Evolutionary conservation across 2,888 invertebrate genomes (phyloP), one percentile per base, ranked within the genome.

Genomic region (Trisateles emortualis): DNA sequence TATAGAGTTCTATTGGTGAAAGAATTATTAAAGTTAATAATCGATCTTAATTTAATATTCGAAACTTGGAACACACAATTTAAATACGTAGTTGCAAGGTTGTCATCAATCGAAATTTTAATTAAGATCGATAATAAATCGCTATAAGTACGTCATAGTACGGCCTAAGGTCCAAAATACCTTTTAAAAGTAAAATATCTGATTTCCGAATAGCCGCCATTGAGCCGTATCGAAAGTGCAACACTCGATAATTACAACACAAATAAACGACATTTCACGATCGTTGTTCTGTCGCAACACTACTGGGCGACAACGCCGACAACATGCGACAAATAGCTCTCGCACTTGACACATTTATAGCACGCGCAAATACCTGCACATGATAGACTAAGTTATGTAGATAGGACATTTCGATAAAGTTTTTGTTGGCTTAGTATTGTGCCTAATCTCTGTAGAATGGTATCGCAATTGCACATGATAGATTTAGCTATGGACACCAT

Each of bases 301-400:
- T 14, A 22, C 16, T 36, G n/a, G 26, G 24, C 45, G 36, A 45
- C 36, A 11, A 29, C 26, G 35, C 8, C 45, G 36, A 45, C 36
- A 11, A 29, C 26, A 32, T 5, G 58, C 64, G 51, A 56, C 52
- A 68, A 72, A 80, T 80, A 77, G 72, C 64, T 58, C 68, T 76
- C 74, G 79, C 70, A 78, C 83, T 83, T 82, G 82, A 83, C 82
- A 81, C 74, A 67, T 76, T 75, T 77, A 77, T 70, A 67, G 48
- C 48, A 62, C 69, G 65, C 64, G 39, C 64, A 62, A 66, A 75
- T 64, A 72, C 55, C 55, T 55, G 51, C 11, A 39, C 19, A 10
- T 19, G 64, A 72, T 50, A 76, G 74, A 76, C 33, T 49, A 68
- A 14, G 4, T 42, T 9, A 6, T 19, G 33, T 40, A 53, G 45